Percentiles rank a stretch among this genome's conserved stretches.
These are phyloP conservation scores for Homarus gammarus DNA, from an alignment of 2,888 invertebrate genomes.

Conservation along the genomic window DNA sequence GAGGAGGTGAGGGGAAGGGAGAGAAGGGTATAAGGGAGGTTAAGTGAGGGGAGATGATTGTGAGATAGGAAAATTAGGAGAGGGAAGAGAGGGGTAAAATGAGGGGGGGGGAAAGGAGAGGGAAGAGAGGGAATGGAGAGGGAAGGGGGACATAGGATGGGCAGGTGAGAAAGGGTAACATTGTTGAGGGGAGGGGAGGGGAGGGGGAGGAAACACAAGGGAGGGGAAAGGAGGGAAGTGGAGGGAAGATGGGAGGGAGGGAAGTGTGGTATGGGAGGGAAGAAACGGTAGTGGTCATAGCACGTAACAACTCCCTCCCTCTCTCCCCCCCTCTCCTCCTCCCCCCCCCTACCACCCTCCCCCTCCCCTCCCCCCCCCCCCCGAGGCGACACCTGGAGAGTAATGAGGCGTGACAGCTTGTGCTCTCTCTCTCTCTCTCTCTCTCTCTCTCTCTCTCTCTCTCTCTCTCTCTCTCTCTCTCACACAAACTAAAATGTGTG, in stretches of 20 bases:
- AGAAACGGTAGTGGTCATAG: too few species aligned
- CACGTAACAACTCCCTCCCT: neutral
- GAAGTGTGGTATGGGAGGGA: neutral
- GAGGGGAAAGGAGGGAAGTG: neutral
- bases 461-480: slow-evolving; percentile 36
- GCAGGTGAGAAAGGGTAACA: neutral
- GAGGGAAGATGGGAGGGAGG: neutral
- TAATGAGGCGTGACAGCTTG: neutral
- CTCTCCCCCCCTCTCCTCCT: neutral
- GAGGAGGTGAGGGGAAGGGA: too few species aligned
- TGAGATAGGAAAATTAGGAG: too few species aligned
- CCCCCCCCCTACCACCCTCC: neutral
- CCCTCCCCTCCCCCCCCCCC: neutral
- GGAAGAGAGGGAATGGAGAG: too few species aligned
- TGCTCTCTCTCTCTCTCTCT: slow-evolving; percentile 15
- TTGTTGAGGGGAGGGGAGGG: neutral
- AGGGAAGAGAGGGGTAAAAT: too few species aligned
- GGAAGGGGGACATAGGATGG: too few species aligned
- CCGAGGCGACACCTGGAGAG: too few species aligned
- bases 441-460: slow-evolving; percentile 26
- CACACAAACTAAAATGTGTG: too few species aligned
- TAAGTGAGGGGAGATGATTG: too few species aligned
- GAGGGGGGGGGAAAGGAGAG: too few species aligned
- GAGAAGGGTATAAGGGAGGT: too few species aligned
- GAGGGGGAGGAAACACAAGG: neutral